Percentiles rank a stretch among this genome's conserved stretches.
These are phyloP conservation scores for Antennarius striatus DNA, from an alignment of 2,113 vertebrate species.

Conservation along the genomic window DNA sequence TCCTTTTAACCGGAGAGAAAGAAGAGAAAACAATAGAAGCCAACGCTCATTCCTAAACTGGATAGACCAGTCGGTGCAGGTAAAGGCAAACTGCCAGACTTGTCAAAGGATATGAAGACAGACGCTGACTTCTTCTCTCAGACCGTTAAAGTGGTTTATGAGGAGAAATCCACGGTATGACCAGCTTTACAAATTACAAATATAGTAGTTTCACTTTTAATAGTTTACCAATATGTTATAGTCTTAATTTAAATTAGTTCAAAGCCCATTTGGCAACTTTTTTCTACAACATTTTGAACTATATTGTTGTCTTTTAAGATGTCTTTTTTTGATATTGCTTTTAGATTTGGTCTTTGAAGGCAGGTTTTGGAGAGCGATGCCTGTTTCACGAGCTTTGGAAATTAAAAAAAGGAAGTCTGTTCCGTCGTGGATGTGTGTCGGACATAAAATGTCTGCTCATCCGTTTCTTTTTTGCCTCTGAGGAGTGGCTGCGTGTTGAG, in stretches of 20 bases:
- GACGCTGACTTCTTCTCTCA: constrained; percentile 51
- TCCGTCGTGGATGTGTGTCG: constrained; percentile 16
- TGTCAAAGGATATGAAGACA: constrained; percentile 76
- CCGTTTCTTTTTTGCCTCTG: constrained; percentile 30
- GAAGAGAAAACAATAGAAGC: constrained; percentile 80
- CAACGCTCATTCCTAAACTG: constrained; percentile 92
- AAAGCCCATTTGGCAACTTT: constrained; percentile 34
- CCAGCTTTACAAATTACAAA: constrained; percentile 23
- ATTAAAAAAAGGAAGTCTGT: constrained; percentile 19
- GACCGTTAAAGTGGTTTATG: constrained; percentile 39
- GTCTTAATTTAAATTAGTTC: constrained; percentile 1
- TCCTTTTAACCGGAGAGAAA: constrained; percentile 78
- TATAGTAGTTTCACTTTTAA: not conserved
- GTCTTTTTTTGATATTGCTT: constrained; percentile 18
- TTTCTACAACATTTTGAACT: constrained; percentile 51
- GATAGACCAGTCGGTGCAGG: constrained; percentile 95
- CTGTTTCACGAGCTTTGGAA: constrained; percentile 27
- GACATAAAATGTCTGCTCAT: constrained; percentile 74
- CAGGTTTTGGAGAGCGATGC: constrained; percentile 30
- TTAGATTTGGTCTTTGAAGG: constrained; percentile 17
- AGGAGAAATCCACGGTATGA: constrained; percentile 46
- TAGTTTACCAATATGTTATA: not conserved
- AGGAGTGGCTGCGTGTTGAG: constrained; percentile 33
- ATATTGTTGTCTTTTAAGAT: not conserved
- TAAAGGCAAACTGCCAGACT: constrained; percentile 84